These are phyloP conservation scores for Nasonovia ribisnigri DNA, from an alignment of 2,888 invertebrate genomes.

Conservation along the genomic window DNA sequence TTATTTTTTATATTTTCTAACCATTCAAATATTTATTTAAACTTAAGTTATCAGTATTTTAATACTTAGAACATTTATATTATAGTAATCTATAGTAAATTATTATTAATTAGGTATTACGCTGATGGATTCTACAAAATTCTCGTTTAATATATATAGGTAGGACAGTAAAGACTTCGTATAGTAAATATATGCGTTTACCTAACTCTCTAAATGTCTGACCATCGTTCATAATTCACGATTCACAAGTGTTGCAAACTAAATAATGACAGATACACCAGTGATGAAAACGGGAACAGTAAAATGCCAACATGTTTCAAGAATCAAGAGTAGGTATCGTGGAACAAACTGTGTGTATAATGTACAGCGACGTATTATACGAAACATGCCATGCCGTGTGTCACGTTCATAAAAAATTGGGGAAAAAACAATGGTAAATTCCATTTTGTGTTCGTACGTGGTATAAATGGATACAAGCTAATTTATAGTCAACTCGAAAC, in stretches of 20 bases:
- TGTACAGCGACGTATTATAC: not conserved
- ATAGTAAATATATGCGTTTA: not conserved
- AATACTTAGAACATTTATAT: not conserved
- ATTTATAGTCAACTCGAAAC: conserved; percentile 49
- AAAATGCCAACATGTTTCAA: conserved; percentile 14
- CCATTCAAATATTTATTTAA: not conserved
- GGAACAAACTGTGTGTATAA: not conserved
- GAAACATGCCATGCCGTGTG: not conserved
- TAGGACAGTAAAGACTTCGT: not conserved
- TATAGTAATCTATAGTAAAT: not conserved
- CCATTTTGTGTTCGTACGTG: conserved; percentile 4
- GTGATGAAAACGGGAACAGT: not conserved
- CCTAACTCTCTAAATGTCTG: not conserved
- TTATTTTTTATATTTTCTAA: not conserved
- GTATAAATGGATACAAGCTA: conserved; percentile 20
- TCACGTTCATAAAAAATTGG: not conserved
- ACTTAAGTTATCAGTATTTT: not conserved
- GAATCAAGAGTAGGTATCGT: not conserved
- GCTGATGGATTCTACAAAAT: not conserved
- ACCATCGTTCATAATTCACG: not conserved
- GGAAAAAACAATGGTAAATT: conserved; percentile 26
- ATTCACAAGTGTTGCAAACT: not conserved
- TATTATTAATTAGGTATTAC: not conserved
- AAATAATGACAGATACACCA: not conserved
- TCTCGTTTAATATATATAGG: not conserved